These are phyloP conservation scores for Nomada ferruginata DNA, from an alignment of 2,888 invertebrate genomes.

Conservation along the genomic window DNA sequence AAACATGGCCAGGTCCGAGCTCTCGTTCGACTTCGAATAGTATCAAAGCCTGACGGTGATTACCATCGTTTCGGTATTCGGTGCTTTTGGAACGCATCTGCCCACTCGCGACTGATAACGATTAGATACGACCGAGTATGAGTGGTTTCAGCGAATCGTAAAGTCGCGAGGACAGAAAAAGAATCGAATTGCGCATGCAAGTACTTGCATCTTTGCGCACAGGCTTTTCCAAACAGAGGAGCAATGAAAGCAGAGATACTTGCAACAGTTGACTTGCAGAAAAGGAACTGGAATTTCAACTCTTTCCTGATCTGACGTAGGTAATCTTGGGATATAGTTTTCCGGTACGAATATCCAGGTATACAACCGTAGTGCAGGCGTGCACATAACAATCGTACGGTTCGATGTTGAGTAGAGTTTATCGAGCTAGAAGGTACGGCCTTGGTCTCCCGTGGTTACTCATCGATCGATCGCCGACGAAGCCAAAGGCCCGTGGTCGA, in stretches of 20 bases:
- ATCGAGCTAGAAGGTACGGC: slow-evolving; percentile 75
- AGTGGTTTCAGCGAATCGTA: not conserved
- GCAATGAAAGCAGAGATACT: not conserved
- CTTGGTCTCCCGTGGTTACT: slow-evolving; percentile 80
- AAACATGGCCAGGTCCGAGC: too few species aligned
- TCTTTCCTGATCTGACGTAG: not conserved
- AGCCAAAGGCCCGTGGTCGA: slow-evolving; percentile 53
- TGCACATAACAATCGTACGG: slow-evolving; percentile 35
- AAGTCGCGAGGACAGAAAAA: not conserved
- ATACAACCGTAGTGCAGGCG: slow-evolving; percentile 19
- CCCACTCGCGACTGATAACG: not conserved
- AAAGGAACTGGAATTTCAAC: slow-evolving; percentile 7
- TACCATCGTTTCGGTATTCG: not conserved
- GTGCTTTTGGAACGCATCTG: not conserved
- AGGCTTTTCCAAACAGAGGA: not conserved
- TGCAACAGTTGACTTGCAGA: not conserved
- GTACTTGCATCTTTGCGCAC: not conserved
- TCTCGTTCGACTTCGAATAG: not conserved
- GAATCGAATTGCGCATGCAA: not conserved
- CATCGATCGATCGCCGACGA: slow-evolving; percentile 76
- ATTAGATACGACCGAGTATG: not conserved
- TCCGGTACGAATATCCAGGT: slow-evolving; percentile 11
- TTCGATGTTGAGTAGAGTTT: slow-evolving; percentile 60
- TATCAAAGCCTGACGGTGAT: not conserved
- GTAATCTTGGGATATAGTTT: not conserved